phyloP scores from a whole-genome alignment of 1,140 invertebrate genomes.

The Chelonus insularis region DNA sequence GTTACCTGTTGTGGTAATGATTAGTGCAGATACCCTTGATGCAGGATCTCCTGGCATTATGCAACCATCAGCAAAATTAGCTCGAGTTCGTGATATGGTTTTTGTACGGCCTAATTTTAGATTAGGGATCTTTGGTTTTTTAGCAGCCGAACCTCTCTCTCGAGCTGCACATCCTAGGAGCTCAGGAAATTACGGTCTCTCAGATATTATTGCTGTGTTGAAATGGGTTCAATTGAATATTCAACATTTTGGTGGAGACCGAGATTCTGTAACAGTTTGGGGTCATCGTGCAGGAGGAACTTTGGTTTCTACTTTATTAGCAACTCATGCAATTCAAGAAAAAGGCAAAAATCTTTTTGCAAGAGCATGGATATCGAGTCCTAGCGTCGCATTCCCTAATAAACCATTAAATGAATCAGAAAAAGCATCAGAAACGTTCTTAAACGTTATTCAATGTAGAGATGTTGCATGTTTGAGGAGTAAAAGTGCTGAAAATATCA shows the following conservation, averaged over 20 bases:
- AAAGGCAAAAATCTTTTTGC: constrained; percentile 64
- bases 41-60: constrained; percentile 71
- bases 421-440: constrained; percentile 64
- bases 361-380: constrained; percentile 74
- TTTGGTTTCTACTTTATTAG: constrained; percentile 71
- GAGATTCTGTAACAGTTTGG: constrained; percentile 73
- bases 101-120: constrained; percentile 82
- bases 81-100: constrained; percentile 75
- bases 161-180: constrained; percentile 70
- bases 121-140: constrained; percentile 77
- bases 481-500: constrained; percentile 66
- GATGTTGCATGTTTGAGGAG: constrained; percentile 65
- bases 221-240: constrained; percentile 83
- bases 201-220: constrained; percentile 76
- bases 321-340: constrained; percentile 46
- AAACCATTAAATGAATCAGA: constrained; percentile 66
- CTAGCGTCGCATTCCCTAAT: constrained; percentile 70
- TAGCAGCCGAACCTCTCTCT: constrained; percentile 71
- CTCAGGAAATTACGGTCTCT: constrained; percentile 85
- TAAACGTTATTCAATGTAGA: constrained; percentile 60
- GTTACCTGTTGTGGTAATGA: constrained; percentile 78
- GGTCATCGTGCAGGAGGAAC: constrained; percentile 81
- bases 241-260: constrained; percentile 80
- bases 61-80: constrained; percentile 68
- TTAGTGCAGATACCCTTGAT: constrained; percentile 75